Percentiles rank a stretch among this genome's conserved stretches.
These are phyloP conservation scores for Ochlodes sylvanus DNA, from an alignment of 2,888 invertebrate genomes.

Conservation along the genomic window DNA sequence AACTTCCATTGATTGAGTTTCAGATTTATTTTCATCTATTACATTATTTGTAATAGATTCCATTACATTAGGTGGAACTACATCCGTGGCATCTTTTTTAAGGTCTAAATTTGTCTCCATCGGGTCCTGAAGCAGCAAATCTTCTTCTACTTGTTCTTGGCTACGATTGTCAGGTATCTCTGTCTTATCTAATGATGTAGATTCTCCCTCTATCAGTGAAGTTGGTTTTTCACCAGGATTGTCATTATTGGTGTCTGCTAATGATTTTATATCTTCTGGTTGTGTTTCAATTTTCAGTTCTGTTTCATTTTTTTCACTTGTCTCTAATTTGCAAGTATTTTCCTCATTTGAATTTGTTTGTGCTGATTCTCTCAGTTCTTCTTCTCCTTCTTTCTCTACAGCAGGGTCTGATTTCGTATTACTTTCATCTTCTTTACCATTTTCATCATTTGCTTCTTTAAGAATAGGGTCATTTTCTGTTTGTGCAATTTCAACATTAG, in stretches of 20 bases:
- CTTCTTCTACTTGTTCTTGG: conserved; percentile 31
- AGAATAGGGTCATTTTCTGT: neutral
- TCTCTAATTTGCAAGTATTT: neutral
- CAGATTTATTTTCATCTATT: conserved; percentile 18
- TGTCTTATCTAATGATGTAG: conserved; percentile 13
- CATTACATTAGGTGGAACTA: neutral
- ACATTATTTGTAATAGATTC: neutral
- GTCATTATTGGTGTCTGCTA: conserved; percentile 3
- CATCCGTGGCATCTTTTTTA: neutral
- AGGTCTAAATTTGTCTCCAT: neutral
- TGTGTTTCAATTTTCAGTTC: conserved; percentile 15
- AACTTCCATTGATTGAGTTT: conserved; percentile 21
- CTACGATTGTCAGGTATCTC: conserved; percentile 24
- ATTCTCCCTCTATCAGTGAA: neutral
- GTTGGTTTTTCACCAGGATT: neutral
- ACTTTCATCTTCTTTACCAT: neutral
- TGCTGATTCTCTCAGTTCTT: neutral
- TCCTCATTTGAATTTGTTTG: neutral
- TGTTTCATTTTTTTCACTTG: conserved; percentile 24
- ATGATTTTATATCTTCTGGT: neutral
- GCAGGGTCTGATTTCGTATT: neutral
- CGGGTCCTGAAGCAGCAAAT: conserved; percentile 26
- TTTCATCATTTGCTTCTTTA: neutral
- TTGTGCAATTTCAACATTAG: conserved; percentile 10
- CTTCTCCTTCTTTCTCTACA: neutral